These are phyloP conservation scores for Excalfactoria chinensis DNA, from an alignment of 2,113 vertebrate genomes.

Conservation along the genomic window DNA sequence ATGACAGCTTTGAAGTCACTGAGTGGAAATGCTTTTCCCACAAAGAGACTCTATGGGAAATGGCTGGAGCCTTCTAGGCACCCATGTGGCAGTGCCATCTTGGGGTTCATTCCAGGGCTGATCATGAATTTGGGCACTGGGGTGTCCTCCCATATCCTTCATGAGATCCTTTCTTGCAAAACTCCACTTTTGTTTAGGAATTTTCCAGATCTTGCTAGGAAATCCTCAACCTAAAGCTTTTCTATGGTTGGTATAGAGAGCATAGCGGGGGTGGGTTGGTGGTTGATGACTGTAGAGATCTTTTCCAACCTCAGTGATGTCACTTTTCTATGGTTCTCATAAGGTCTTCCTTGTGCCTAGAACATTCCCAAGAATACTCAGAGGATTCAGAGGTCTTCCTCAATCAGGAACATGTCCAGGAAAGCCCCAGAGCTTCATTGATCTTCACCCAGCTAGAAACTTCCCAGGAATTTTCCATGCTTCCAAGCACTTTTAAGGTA, in stretches of 20 bases:
- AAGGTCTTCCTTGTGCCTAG: not conserved
- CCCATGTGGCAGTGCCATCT: not conserved
- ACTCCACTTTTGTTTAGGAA: not conserved
- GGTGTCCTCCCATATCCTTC: not conserved
- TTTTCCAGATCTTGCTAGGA: not conserved
- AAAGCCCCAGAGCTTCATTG: not conserved
- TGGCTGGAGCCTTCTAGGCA: not conserved
- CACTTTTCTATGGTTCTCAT: rapidly evolving
- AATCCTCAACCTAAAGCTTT: not conserved
- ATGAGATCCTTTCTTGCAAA: not conserved
- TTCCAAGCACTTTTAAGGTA: not conserved
- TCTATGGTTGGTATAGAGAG: too few species aligned
- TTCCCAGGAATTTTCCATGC: not conserved
- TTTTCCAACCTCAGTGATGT: too few species aligned
- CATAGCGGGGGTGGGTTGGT: too few species aligned
- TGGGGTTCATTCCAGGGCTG: rapidly evolving
- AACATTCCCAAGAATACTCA: not conserved
- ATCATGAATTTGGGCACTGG: not conserved
- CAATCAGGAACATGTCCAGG: not conserved
- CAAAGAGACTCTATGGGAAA: not conserved
- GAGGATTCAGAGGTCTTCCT: not conserved
- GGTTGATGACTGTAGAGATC: too few species aligned
- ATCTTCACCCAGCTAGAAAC: not conserved
- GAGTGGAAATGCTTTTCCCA: not conserved
- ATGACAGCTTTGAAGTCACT: not conserved